Conservation (phyloP, 2,113 vertebrate genomes). For the Platycercus adscitus region DNA sequence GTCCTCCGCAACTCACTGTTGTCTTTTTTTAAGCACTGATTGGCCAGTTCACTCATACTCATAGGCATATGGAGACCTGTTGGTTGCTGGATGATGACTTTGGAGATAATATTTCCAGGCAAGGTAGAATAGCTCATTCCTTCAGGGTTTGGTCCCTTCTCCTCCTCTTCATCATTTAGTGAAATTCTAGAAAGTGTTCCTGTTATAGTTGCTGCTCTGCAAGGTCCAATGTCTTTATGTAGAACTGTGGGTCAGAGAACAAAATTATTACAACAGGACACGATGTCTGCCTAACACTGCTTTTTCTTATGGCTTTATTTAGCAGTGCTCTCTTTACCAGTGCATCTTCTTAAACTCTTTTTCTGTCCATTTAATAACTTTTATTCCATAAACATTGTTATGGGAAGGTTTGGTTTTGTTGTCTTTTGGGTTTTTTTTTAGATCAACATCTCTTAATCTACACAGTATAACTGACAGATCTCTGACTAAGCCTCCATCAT, state of each 20-base stretch:
- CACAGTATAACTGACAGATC: neutral
- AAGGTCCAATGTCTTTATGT: conserved; percentile 98
- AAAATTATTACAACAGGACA: neutral
- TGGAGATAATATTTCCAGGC: conserved; percentile 98
- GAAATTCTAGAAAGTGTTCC: conserved; percentile 97
- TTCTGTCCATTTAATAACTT: neutral
- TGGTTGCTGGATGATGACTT: conserved; percentile 98
- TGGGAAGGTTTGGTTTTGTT: neutral
- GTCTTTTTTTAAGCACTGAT: conserved; percentile 89
- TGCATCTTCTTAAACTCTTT: neutral
- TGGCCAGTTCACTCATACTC: conserved; percentile 90
- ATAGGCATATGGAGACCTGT: conserved; percentile 92
- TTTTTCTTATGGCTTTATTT: neutral
- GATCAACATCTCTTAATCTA: neutral
- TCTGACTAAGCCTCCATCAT: neutral
- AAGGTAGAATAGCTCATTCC: conserved; percentile 96
- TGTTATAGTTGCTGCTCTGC: conserved; percentile 94
- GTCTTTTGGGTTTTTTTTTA: neutral
- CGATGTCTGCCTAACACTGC: neutral
- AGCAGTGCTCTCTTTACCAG: neutral
- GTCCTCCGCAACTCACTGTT: conserved; percentile 90
- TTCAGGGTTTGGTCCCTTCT: conserved; percentile 87
- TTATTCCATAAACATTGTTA: neutral
- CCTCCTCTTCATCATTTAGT: conserved; percentile 96
- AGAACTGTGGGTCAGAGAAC: conserved; percentile 83